These are phyloP conservation scores for Mystacornis crossleyi DNA, from an alignment of 2,113 vertebrate species.

Conservation along the genomic window DNA sequence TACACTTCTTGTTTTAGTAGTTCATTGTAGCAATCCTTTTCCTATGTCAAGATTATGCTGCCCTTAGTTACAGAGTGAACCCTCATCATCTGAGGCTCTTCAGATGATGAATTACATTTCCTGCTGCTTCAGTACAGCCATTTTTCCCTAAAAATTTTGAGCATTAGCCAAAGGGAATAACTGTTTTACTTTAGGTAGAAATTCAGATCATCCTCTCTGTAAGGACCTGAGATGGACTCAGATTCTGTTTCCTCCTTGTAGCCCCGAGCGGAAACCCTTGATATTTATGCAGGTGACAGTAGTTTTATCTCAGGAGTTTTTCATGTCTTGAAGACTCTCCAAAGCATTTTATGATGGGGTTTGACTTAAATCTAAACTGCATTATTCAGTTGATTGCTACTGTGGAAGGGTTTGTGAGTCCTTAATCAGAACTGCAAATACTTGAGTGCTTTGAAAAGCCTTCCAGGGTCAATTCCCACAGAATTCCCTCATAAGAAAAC, in stretches of 20 bases:
- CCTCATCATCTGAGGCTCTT: background rate
- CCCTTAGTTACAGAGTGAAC: background rate
- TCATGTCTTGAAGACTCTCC: background rate
- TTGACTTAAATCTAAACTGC: background rate
- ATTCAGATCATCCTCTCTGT: background rate
- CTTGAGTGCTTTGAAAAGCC: background rate
- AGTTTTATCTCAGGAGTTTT: background rate
- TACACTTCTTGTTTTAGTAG: background rate
- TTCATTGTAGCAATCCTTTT: background rate
- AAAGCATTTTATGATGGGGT: background rate
- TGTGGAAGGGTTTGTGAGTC: background rate
- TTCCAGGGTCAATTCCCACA: background rate
- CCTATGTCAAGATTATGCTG: fast-evolving
- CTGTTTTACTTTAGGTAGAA: background rate
- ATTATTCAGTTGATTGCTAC: background rate
- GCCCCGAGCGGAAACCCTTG: background rate
- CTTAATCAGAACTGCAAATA: background rate
- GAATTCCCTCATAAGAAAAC: background rate
- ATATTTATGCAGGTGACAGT: background rate
- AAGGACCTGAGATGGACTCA: background rate
- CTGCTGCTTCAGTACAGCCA: background rate
- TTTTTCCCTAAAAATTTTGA: background rate
- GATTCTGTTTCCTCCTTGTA: background rate
- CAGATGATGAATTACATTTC: background rate
- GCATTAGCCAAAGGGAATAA: background rate